Base-by-base conservation (phyloP, 2,888 invertebrate species). In the Clunio marinus region DNA sequence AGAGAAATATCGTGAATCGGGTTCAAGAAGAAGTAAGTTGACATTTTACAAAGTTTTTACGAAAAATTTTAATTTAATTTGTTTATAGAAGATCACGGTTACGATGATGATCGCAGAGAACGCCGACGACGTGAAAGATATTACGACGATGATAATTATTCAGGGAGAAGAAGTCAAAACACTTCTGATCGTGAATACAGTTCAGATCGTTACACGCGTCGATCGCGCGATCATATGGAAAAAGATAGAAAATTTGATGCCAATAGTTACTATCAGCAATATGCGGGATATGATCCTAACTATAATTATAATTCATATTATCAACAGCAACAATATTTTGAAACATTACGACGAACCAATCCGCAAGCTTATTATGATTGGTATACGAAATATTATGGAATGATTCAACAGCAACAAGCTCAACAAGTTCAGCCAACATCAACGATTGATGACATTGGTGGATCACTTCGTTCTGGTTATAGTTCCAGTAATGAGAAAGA, bases 401-500 rank as follows among this genome's bases (percentile, higher is more conserved):
- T 70, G 69, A 35, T 76, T 74, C 70, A 75, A 75, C 51, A 73
- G 22, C 73, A 72, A 4, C 74, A 75, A 71, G 62, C 75, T 69
- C 51, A 13, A 2, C 20, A 17, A 13, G 13, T 7, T 20, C 51
- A 62, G 25, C 35, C 32, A 10, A 2, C 5, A n/a, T 24, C 20
- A 8, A 59, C 59, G 20, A 28, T 22, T 5, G 51, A 81, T 8
- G 88, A 88, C 73, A 89, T 88, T 72, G 83, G 89, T 71, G 88
- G 86, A 71, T 89, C 89, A 73, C 88, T 89, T 67, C 91, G 91
- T 81, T 91, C 91, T 17, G 92, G 91, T 58, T 84, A 90, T 72
- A 91, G 91, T 79, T 91, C 91, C 70, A 85, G 88, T 72, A 87
- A 88, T 76, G 89, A 88, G 51, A 85, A 83, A 73, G 81, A 84